Percentiles rank a stretch among this genome's conserved stretches.
These are phyloP conservation scores for Tetropium fuscum DNA, from an alignment of 2,888 invertebrate genomes.

Conservation along the genomic window DNA sequence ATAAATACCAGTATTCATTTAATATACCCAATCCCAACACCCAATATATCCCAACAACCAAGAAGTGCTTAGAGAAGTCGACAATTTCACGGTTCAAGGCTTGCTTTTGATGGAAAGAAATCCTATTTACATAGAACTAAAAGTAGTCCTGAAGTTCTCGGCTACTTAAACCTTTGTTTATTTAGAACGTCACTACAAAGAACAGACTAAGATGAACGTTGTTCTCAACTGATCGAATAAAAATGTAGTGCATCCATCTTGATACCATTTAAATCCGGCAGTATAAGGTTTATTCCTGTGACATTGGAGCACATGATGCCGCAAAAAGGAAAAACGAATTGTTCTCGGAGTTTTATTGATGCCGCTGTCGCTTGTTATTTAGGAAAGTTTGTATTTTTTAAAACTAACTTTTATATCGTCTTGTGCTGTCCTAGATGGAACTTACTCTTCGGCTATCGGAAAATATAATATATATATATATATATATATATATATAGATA, in stretches of 20 bases:
- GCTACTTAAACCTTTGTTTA: slow-evolving; percentile 33
- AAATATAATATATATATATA: no score
- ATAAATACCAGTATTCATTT: no score
- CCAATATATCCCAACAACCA: no score
- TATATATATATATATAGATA: no score
- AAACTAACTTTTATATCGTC: no score
- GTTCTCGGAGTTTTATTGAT: slow-evolving; percentile 24
- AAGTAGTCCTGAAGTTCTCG: slow-evolving; percentile 17
- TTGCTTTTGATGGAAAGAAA: slow-evolving; percentile 13
- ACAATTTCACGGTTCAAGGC: slow-evolving; percentile 6
- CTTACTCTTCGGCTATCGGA: no score
- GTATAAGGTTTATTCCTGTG: slow-evolving; percentile 39
- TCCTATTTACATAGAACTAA: slow-evolving; percentile 26
- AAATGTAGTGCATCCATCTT: slow-evolving; percentile 41
- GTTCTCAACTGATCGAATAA: slow-evolving; percentile 35
- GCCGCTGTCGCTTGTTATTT: slow-evolving; percentile 13
- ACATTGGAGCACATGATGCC: slow-evolving; percentile 33
- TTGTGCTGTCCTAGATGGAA: no score
- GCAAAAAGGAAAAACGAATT: slow-evolving; percentile 35
- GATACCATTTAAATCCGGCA: slow-evolving; percentile 33
- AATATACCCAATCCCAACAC: no score
- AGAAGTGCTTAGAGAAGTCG: neutral
- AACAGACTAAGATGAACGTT: slow-evolving; percentile 29
- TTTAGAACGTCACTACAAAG: slow-evolving; percentile 32
- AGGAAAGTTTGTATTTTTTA: slow-evolving; percentile 17